Base-by-base conservation (phyloP, 2,113 vertebrate genomes). In the Lethenteron reissneri region DNA sequence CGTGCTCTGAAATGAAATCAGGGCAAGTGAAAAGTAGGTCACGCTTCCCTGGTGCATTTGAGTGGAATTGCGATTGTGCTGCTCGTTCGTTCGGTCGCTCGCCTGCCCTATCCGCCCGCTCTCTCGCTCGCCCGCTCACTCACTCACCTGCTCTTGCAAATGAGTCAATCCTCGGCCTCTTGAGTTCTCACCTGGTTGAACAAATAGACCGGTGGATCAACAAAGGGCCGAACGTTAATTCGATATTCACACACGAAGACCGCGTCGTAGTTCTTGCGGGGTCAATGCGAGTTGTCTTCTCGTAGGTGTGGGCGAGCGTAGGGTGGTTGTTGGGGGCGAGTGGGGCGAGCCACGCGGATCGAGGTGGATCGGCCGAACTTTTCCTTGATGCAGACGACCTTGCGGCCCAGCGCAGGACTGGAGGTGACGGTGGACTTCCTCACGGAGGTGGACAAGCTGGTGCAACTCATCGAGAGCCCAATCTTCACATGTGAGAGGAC, bases 351-450 rank as follows among this genome's bases (percentile, higher is more conserved):
- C 41, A 5, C 41, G 41, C 6, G 41, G 41, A 41, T 41, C 41
- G 41, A 41, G 41, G 41, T 41, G 41, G 41, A 41, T 41, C 41
- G 41, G 25, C 69, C 11, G 9, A 6, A 12, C 8, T 1, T 73
- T 12, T 75, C 82, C 83, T 88, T 88, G 78, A 84, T 79, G 0
- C 41, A 41, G 41, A 41, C 41, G 41, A 41, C 6, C 5, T 10
- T 6, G 21, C 0, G 56, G 0, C 58, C 70, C 80, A 90, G 88
- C 2, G 91, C 91, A 56, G 89, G 94, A 73, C 83, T 99, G 71
- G 94, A 99, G 79, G 90, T 97, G 77, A 97, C 92, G 0, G 90
- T 96, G 74, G 94, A 99, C 78, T 99, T 99, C 76, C 85, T 99
- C 73, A 91, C 89, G 0, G 94, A 99, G 75, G 91, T 99, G 56